phyloP scores from a whole-genome alignment of 1,140 invertebrate species.

The Aphis craccivora region DNA sequence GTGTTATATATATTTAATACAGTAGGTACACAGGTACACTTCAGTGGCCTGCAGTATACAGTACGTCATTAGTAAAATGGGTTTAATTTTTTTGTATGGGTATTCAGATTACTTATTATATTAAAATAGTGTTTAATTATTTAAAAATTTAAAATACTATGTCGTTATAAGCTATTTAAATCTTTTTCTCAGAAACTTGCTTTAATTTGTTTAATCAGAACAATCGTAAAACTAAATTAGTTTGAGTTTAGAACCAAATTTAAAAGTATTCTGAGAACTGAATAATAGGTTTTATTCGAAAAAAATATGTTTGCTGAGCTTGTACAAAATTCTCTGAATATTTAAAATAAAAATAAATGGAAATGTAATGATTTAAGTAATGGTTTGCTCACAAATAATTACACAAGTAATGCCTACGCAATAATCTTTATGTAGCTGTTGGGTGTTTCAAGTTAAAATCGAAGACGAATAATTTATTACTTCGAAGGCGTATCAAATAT shows the following conservation, averaged over 20 bases:
- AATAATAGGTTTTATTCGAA: not conserved
- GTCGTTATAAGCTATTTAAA: not conserved
- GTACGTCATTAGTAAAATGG: not conserved
- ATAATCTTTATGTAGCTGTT: no score
- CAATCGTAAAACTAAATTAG: not conserved
- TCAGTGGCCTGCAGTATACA: no score
- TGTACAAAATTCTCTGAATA: not conserved
- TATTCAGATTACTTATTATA: not conserved
- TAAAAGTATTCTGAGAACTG: not conserved
- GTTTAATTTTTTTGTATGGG: not conserved
- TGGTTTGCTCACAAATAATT: no score
- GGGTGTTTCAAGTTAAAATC: no score
- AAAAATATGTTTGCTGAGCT: not conserved
- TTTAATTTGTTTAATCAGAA: not conserved
- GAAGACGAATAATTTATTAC: no score
- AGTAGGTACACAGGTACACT: not conserved
- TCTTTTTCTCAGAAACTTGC: not conserved
- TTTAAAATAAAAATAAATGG: not conserved
- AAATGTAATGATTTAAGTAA: no score
- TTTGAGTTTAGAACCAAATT: not conserved
- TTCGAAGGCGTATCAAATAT: not conserved
- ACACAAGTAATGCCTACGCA: no score
- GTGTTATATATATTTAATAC: not conserved
- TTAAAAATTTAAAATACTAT: not conserved
- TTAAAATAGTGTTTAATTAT: not conserved